Conservation (phyloP, 92 coral and sea anemone genomes). For the Actinostola sp. region DNA sequence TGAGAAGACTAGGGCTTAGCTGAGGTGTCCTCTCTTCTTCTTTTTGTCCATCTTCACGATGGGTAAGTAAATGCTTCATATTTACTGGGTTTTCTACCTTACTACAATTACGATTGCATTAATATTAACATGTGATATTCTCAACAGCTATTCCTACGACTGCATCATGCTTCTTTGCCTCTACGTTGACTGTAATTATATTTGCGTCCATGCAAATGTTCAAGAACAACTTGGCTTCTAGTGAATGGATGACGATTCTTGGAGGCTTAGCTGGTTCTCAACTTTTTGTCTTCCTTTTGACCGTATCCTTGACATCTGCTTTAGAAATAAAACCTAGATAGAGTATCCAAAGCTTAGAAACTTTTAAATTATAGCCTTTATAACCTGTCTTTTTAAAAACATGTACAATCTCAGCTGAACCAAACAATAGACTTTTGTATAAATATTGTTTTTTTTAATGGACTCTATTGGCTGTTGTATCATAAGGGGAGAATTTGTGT, state of each 20-base stretch:
- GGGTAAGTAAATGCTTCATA: constrained; percentile 54
- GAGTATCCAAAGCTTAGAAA: no score
- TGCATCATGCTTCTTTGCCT: constrained; percentile 90
- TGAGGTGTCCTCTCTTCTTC: constrained; percentile 61
- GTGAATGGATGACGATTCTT: constrained; percentile 97
- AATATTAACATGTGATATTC: background rate
- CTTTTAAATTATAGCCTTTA: background rate
- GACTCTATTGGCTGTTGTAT: background rate
- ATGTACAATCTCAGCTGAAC: constrained; percentile 3
- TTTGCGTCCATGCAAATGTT: constrained; percentile 98
- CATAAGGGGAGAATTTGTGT: no score
- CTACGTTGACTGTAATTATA: constrained; percentile 87
- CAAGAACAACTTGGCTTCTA: constrained; percentile 89
- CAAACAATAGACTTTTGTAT: constrained; percentile 27
- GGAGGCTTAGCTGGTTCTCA: constrained; percentile 99
- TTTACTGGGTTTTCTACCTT: background rate
- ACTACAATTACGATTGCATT: constrained; percentile 8
- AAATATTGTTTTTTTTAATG: constrained; percentile 1
- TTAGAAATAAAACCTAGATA: background rate
- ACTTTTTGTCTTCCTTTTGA: constrained; percentile 86
- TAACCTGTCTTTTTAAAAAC: no score
- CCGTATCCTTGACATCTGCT: constrained; percentile 78
- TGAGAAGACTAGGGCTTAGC: constrained; percentile 64
- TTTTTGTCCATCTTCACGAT: constrained; percentile 41
- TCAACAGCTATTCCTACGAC: constrained; percentile 88